Percentiles rank a stretch among this genome's conserved stretches.
These are phyloP conservation scores for Marisa cornuarietis DNA, from an alignment of 1,140 invertebrate species.

Conservation along the genomic window DNA sequence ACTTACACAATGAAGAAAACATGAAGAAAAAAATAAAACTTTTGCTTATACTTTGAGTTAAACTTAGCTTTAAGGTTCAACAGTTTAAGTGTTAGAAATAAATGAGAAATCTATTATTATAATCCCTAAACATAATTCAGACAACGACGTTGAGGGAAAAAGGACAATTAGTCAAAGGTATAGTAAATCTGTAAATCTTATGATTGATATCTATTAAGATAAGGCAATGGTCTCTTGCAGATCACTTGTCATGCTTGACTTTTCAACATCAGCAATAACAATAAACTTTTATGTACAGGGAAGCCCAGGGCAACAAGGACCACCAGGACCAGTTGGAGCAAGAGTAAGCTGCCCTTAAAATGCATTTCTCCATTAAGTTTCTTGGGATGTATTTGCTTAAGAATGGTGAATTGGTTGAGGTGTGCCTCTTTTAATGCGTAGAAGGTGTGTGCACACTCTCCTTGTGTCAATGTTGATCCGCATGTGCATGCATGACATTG, in stretches of 20 bases:
- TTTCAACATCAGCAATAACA: too few species aligned
- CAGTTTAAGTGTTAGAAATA: too few species aligned
- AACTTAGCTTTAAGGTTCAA: not conserved
- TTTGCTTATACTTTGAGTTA: not conserved
- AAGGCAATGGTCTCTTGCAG: not conserved
- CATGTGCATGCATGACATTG: not conserved
- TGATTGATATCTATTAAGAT: not conserved
- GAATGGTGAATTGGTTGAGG: too few species aligned
- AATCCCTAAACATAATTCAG: not conserved
- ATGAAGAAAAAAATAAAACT: not conserved
- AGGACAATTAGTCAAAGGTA: too few species aligned
- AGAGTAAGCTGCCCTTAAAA: constrained; percentile 21
- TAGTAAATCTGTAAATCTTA: not conserved
- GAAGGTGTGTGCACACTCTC: not conserved
- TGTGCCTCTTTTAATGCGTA: not conserved
- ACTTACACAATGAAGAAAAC: not conserved
- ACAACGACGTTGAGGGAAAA: not conserved
- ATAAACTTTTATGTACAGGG: constrained; percentile 15
- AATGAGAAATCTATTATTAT: not conserved
- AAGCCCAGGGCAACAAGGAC: constrained; percentile 37
- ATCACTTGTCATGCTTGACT: too few species aligned
- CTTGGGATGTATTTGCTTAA: too few species aligned
- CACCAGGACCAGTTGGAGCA: constrained; percentile 40
- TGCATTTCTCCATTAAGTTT: too few species aligned
- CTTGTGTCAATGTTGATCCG: not conserved